phyloP scores from a whole-genome alignment of 2,113 vertebrate genomes.

The Apus apus region DNA sequence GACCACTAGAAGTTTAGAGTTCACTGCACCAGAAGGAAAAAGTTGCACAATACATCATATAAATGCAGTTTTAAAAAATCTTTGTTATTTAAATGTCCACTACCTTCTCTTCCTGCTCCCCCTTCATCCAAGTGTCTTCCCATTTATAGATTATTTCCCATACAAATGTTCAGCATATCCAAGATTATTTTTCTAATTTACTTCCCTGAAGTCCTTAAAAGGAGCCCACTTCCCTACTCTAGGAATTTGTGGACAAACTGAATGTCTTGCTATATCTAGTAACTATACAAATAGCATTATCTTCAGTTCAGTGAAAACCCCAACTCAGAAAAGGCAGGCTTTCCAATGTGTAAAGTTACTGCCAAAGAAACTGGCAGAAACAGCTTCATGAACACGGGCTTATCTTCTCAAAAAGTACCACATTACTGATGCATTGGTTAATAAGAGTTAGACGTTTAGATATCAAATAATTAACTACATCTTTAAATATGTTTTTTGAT shows the following conservation, averaged over 20 bases:
- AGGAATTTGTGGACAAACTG: not conserved
- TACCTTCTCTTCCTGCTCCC: not conserved
- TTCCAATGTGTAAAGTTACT: not conserved
- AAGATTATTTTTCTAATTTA: not conserved
- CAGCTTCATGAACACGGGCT: not conserved
- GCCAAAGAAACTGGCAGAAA: not conserved
- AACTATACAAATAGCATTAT: not conserved
- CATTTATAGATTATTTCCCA: not conserved
- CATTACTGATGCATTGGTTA: not conserved
- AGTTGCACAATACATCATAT: not conserved
- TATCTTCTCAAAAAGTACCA: not conserved
- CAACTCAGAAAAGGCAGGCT: not conserved
- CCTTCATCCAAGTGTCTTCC: not conserved
- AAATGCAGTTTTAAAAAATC: not conserved
- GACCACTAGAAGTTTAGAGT: not conserved
- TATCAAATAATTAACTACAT: not conserved
- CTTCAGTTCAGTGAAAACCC: not conserved
- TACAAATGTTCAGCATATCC: too few relatives aligned
- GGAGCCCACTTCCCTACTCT: not conserved
- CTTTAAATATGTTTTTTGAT: not conserved
- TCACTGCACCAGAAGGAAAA: not conserved
- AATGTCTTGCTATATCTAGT: not conserved
- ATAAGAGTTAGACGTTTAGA: not conserved
- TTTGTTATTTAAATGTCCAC: not conserved
- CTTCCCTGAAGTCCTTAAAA: not conserved